Evolutionary conservation across 2,797 vertebrate genomes (phyloP).

Genomic region (Parauchenoglanis ngamensis): DNA sequence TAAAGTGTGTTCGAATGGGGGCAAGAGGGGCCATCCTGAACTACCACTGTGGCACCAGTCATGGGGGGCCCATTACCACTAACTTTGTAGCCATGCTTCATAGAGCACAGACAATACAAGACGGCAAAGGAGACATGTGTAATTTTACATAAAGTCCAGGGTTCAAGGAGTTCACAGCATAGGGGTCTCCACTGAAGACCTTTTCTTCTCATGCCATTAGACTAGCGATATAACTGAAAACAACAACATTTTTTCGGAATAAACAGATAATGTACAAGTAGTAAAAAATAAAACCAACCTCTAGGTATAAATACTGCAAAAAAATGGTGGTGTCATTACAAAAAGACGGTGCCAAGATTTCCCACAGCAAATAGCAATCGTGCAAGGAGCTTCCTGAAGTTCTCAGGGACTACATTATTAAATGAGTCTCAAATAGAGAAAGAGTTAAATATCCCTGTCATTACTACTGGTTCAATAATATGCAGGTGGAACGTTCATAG

Average conservation of each 20-base stretch:
- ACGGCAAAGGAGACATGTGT: conserved; percentile 33
- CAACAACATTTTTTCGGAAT: background rate
- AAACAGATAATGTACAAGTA: background rate
- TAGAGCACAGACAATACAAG: conserved; percentile 38
- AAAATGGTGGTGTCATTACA: background rate
- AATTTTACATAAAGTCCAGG: conserved; percentile 7
- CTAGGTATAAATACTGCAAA: background rate
- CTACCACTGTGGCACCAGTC: background rate
- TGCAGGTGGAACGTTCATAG: background rate
- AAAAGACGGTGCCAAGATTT: background rate
- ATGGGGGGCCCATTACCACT: conserved; percentile 22
- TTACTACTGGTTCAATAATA: background rate
- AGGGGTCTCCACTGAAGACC: background rate
- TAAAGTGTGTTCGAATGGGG: background rate
- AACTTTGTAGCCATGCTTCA: conserved; percentile 38
- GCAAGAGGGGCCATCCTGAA: conserved; percentile 13
- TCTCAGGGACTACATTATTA: background rate
- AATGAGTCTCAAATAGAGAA: background rate
- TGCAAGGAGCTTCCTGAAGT: background rate
- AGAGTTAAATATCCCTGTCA: background rate
- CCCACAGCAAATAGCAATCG: background rate
- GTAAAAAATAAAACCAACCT: background rate
- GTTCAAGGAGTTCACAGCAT: background rate
- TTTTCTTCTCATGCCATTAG: background rate
- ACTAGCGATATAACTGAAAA: background rate